Evolutionary conservation across 2,797 vertebrate genomes (phyloP).

Genomic region (Microchirus variegatus): DNA sequence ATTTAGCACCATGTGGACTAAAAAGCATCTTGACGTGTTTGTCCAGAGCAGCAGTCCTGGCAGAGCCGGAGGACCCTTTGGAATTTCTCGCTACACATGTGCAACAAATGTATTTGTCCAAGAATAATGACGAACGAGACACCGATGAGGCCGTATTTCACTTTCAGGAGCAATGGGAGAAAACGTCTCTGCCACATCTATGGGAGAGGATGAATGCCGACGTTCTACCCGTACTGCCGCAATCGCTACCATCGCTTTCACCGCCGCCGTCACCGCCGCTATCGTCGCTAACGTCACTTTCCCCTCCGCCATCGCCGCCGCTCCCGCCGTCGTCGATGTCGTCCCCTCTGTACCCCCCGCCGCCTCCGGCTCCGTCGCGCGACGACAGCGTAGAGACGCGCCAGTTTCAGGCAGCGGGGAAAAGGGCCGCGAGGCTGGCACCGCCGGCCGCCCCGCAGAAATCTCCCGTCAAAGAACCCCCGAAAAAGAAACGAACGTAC

Average conservation of each 20-base stretch:
- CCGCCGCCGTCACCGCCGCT: neutral
- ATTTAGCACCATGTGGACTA: neutral
- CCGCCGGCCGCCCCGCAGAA: neutral
- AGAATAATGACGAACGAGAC: neutral
- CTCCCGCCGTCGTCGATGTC: too few species aligned
- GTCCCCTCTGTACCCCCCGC: too few species aligned
- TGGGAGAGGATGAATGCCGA: neutral
- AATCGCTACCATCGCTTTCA: neutral
- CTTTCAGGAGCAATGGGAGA: constrained; percentile 14
- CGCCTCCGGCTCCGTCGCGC: too few species aligned
- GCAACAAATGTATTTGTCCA: neutral
- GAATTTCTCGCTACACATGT: neutral
- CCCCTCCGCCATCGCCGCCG: neutral
- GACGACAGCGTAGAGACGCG: neutral
- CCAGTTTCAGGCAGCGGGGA: neutral
- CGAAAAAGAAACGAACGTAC: neutral
- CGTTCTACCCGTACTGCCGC: neutral
- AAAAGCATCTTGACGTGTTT: constrained; percentile 12
- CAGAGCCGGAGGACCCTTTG: constrained; percentile 9
- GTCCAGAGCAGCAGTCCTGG: constrained; percentile 10
- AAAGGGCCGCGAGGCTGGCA: neutral
- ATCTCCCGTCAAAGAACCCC: neutral
- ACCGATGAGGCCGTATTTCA: neutral
- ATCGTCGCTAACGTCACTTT: neutral
- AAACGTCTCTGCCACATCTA: neutral